These are phyloP conservation scores for Pristiophorus japonicus DNA, from an alignment of 2,113 vertebrate genomes.

Conservation along the genomic window DNA sequence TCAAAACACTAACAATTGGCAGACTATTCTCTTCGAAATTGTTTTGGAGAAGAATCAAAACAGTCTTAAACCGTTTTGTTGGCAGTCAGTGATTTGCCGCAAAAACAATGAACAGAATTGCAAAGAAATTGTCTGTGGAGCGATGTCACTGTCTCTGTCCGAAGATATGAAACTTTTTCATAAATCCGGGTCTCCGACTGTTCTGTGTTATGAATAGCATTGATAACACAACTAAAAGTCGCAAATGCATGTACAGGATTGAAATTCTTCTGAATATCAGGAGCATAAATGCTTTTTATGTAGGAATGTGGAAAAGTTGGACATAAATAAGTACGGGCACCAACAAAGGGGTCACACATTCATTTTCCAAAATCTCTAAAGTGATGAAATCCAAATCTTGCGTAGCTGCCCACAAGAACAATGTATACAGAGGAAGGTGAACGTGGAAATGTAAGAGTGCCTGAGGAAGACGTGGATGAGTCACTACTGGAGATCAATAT, in stretches of 20 bases:
- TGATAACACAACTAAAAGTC: background rate
- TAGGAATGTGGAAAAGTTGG: background rate
- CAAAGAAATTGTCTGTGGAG: background rate
- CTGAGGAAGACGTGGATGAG: background rate
- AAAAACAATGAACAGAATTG: background rate
- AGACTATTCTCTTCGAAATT: background rate
- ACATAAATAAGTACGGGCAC: background rate
- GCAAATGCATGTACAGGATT: background rate
- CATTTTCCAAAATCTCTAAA: too few species aligned
- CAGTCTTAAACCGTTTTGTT: background rate
- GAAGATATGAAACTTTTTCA: background rate
- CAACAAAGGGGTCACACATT: background rate
- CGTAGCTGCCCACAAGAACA: background rate
- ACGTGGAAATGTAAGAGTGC: background rate
- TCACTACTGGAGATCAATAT: background rate
- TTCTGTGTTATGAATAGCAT: background rate
- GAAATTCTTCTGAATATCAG: background rate
- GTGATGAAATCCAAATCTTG: background rate
- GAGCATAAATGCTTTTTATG: background rate
- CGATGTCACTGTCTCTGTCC: too few species aligned
- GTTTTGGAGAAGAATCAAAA: background rate
- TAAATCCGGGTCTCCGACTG: background rate
- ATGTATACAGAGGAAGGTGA: background rate
- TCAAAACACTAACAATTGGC: background rate
- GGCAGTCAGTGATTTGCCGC: background rate